Evolutionary conservation across 2,797 vertebrate genomes (phyloP).

Genomic region (Acrocephalus scirpaceus): DNA sequence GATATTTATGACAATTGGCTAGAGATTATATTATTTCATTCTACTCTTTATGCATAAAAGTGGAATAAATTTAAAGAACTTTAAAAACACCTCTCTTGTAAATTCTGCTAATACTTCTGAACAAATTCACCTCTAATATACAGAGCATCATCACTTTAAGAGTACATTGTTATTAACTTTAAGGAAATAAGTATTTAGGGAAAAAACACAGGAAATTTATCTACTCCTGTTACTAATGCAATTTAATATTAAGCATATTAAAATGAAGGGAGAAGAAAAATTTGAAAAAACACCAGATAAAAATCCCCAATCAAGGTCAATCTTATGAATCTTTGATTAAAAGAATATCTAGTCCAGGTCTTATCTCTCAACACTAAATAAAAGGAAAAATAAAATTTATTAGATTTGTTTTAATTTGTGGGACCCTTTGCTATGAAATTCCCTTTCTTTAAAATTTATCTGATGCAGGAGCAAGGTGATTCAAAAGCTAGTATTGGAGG

Average conservation of each 20-base stretch:
- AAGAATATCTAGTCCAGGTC: background rate
- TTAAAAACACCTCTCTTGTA: background rate
- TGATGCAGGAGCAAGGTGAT: background rate
- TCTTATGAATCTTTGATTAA: background rate
- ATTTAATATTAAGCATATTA: background rate
- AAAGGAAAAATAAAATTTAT: background rate
- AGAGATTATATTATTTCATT: background rate
- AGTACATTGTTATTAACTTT: background rate
- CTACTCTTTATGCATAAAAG: background rate
- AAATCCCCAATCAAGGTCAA: background rate
- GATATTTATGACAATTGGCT: background rate
- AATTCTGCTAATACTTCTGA: background rate
- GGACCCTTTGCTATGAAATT: background rate
- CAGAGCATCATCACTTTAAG: background rate
- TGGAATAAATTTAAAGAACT: background rate
- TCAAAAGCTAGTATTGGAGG: background rate
- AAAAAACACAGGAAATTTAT: background rate
- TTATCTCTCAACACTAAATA: background rate
- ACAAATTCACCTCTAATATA: background rate
- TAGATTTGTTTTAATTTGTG: background rate
- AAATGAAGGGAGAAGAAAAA: background rate
- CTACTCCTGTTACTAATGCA: background rate
- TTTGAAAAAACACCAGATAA: background rate
- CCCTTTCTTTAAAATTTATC: background rate
- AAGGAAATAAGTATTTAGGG: background rate